Percentiles rank a stretch among this genome's conserved stretches.
Evolutionary conservation across 2,888 invertebrate species (phyloP).

Genomic region (Apotomis betuletana): DNA sequence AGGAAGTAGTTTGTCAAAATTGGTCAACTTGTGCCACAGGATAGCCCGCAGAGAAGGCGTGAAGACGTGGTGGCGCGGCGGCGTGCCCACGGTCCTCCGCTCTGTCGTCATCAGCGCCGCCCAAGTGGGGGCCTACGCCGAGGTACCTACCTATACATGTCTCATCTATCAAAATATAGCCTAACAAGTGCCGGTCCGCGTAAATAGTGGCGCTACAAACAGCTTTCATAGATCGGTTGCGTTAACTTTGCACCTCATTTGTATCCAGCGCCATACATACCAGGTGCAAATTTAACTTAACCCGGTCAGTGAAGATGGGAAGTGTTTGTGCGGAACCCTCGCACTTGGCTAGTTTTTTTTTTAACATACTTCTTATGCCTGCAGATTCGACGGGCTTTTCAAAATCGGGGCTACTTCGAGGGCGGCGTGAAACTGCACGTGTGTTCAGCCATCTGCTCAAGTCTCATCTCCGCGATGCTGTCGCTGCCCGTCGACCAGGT

Average conservation of each 20-base stretch:
- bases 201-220: too few species aligned
- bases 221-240: too few species aligned
- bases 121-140: constrained; percentile 96
- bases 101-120: constrained; percentile 98
- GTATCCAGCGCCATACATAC: too few species aligned
- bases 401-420: constrained; percentile 74
- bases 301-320: too few species aligned
- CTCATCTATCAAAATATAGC: too few species aligned
- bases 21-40: constrained; percentile 45
- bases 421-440: constrained; percentile 93
- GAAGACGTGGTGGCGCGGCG: constrained; percentile 93
- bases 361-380: too few species aligned
- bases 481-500: constrained; percentile 98
- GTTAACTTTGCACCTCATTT: too few species aligned
- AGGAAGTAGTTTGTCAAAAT: too few species aligned
- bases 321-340: too few species aligned
- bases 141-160: constrained; percentile 62
- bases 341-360: too few species aligned
- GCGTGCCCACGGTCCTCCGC: constrained; percentile 89
- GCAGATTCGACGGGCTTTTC: constrained; percentile 2
- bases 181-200: too few species aligned
- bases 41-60: constrained; percentile 80
- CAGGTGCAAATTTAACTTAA: too few species aligned
- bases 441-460: constrained; percentile 94
- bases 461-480: constrained; percentile 94